Base-by-base conservation (phyloP, 2,113 vertebrate genomes). In the Rhombomys opimus region DNA sequence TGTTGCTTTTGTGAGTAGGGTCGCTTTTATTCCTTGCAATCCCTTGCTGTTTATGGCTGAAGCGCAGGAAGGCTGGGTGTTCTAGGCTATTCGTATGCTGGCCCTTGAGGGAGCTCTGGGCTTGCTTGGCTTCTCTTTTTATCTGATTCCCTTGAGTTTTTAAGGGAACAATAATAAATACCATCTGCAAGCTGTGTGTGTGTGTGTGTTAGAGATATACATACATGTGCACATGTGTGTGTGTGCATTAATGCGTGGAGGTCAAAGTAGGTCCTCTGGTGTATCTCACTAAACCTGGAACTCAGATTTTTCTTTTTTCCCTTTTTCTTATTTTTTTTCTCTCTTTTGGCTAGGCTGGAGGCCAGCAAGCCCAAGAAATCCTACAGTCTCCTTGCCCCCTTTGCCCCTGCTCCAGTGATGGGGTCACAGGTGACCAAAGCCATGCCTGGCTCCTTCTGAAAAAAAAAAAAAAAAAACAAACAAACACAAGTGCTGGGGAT, bases 1-100 rank as follows among this genome's bases (percentile, higher is more conserved):
- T 72, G 81, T 91, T 90, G 91, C 86, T 92, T 96, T 91, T 96
- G 86, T 54, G 77, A 94, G 65, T 93, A 61, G 89, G 52, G 41
- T 80, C 82, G 86, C 85, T 89, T 85, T 95, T 87, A 70, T 63
- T 7, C 68, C 52, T 92, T 91, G 13, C 78, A 95, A 96, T 97
- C 93, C 72, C 86, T 89, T 46, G 5, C 85, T 50, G 82, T 95
- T 95, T 92, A 94, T 89, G 92, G 89, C 95, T 25, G 38, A 17
- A 86, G 15, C 10, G 8, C 8, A n/a, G 46, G 68, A 70, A 65
- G 27, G 18, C 70, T 91, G 0, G 63, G 38, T 32, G 57, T 70
- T 81, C 92, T 52, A 18, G 73, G 92, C 3, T 59, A 46, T 89
- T 72, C 75, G 59, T 46, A 35, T 27, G 50, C 50, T 20, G n/a